Base-by-base conservation (phyloP, 2,888 invertebrate species). In the Villa cingulata region DNA sequence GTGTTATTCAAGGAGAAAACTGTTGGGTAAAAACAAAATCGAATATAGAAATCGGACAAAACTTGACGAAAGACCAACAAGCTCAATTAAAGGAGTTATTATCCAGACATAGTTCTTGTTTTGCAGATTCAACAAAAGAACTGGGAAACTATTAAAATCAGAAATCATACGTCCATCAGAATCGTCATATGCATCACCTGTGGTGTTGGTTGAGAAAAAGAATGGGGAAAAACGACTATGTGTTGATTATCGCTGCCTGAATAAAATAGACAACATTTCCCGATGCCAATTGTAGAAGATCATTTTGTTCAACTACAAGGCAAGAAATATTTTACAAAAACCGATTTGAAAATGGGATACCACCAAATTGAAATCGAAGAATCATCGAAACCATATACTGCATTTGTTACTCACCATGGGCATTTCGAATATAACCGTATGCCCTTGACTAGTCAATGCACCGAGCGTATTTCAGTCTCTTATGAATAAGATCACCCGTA, bases 391-490 rank as follows among this genome's bases (percentile, higher is more conserved):
- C 55, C 55, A 3, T 58, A 59, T 40, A 68, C 66, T 0, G 61
- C 63, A 0, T 65, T 68, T 45, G 59, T 62, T 0, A 70, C 64
- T 0, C 61, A 61, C 0, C 59, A 63, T 36, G n/a, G n/a, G n/a
- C n/a, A n/a, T n/a, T n/a, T n/a, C n/a, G n/a, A n/a, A n/a, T n/a
- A n/a, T n/a, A n/a, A 61, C 16, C 51, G 59, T 1, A 62, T 66
- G 62, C 63, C 64, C 67, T 46, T 65, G 65, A 3, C 54, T 68
- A 0, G 52, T 53, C 0, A 67, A 67, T 48, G 63, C 68, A 0
- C 65, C 65, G n/a, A 55, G 60, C 1, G 58, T 60, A 0, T 69
- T 65, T 48, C 63, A 66, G 43, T 51, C 59, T 29, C 55, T 61
- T 46, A 62, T 66, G 44, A 58, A 62, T 41, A 48, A 54, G 20